These are phyloP conservation scores for Xanthorhoe designata DNA, from an alignment of 2,888 invertebrate genomes.

Conservation along the genomic window DNA sequence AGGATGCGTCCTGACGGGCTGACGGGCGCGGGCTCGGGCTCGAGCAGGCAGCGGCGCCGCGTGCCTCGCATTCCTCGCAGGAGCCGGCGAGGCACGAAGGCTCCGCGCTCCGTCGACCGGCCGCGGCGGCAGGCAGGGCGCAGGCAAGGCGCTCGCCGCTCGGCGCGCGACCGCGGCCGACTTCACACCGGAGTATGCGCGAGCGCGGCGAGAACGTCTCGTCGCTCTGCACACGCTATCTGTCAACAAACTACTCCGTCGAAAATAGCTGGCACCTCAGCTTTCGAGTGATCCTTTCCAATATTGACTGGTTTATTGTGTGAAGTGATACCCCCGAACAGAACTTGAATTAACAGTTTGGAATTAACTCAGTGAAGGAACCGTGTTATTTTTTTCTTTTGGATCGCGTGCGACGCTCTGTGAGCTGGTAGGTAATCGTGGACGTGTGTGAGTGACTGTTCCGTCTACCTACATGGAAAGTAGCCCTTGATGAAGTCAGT, in stretches of 20 bases:
- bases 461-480: slow-evolving; percentile 77
- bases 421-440: slow-evolving; percentile 69
- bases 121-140: background rate
- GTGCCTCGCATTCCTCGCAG: slow-evolving; percentile 79
- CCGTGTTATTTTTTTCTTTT: slow-evolving; percentile 83
- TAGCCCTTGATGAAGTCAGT: slow-evolving; percentile 74
- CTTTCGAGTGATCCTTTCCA: slow-evolving; percentile 70
- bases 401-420: slow-evolving; percentile 81
- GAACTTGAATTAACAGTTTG: slow-evolving; percentile 64
- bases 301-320: slow-evolving; percentile 75
- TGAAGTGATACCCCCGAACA: slow-evolving; percentile 67
- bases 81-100: slow-evolving; percentile 49
- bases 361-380: slow-evolving; percentile 73
- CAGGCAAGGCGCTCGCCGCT: slow-evolving; percentile 60
- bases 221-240: slow-evolving; percentile 72
- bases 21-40: slow-evolving; percentile 62
- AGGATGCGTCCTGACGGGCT: slow-evolving; percentile 68
- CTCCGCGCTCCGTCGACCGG: slow-evolving; percentile 32
- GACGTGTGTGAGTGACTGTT: slow-evolving; percentile 83
- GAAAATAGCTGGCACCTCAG: slow-evolving; percentile 69
- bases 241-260: slow-evolving; percentile 83
- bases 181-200: slow-evolving; percentile 84
- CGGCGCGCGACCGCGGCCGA: slow-evolving; percentile 68
- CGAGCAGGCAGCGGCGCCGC: slow-evolving; percentile 57
- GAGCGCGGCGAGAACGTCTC: slow-evolving; percentile 83